Base-by-base conservation (phyloP, 1,140 invertebrate species). In the Ceratoteleas bidentatus region DNA sequence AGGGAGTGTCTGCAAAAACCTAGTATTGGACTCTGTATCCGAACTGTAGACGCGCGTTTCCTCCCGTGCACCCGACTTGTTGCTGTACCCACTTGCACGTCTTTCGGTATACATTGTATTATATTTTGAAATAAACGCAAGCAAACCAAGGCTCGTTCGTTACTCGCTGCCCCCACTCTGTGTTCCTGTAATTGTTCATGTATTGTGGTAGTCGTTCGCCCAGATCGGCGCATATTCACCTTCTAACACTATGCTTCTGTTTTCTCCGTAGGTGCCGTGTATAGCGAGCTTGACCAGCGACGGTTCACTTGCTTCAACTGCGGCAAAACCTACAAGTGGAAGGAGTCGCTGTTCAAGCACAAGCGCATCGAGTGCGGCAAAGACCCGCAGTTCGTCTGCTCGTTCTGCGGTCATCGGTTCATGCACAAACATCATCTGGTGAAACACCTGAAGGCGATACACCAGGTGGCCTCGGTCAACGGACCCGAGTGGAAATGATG, bases 281-380 rank as follows among this genome's bases (percentile, higher is more conserved):
- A 43, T 9, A 49, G 7, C 5, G 62, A 76, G 2, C 11, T 6
- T 9, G 56, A 76, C 5, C 36, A 40, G n/a, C 54, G 72, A 66
- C 13, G 65, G 8, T 72, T 66, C 52, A 62, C 50, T 0, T 90
- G 89, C 58, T 82, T 84, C n/a, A 40, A 16, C 6, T 90, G 89
- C 56, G 83, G 85, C 0, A 88, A 88, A 38, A 60, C 74, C 0
- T 88, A 89, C 62, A 75, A 65, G 13, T 88, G 85, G 76, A 79
- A 72, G 34, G 91, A 91, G 72, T 93, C 93, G 11, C 85, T 94
- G 2, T 89, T 91, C 36, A 93, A 93, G 15, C 90, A 91, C 65
- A 85, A 77, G 13, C 75, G 87, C 9, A 69, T 90, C 38, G 90
- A 91, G 43, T 91, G 90, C 60, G 88, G 89, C 0, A 88, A 89